phyloP scores from a whole-genome alignment of 2,113 vertebrate genomes.

The Microtus ochrogaster region DNA sequence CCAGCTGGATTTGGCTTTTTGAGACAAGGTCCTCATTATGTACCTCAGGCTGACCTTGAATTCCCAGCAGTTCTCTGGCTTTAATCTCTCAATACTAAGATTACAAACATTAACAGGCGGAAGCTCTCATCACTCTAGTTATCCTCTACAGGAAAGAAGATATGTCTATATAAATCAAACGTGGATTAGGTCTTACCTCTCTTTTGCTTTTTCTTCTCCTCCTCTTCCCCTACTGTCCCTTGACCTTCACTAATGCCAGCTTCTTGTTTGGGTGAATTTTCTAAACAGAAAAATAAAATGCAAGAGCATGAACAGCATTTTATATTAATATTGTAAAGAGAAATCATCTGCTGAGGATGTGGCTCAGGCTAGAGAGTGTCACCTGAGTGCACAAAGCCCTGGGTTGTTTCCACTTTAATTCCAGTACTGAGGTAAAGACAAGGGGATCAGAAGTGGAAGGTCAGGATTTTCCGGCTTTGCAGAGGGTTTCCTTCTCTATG shows the following conservation, averaged over 20 bases:
- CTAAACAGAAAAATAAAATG: conserved; percentile 77
- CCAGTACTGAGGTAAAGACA: background rate
- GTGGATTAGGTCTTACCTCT: conserved; percentile 89
- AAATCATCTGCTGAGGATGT: background rate
- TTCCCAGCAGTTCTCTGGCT: background rate
- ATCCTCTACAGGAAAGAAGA: background rate
- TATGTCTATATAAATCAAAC: background rate
- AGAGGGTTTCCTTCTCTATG: background rate
- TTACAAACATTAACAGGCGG: background rate
- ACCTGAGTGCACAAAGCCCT: background rate
- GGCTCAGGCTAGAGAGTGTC: background rate
- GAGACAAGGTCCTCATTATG: background rate
- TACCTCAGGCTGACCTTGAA: background rate
- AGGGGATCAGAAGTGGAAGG: background rate
- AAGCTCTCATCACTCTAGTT: background rate
- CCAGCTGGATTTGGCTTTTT: background rate
- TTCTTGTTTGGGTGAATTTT: conserved; percentile 93
- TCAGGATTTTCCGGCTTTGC: background rate
- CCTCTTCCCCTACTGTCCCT: conserved; percentile 92
- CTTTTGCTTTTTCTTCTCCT: conserved; percentile 99
- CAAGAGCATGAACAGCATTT: conserved; percentile 50
- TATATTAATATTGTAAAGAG: background rate
- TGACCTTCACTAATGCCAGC: conserved; percentile 90
- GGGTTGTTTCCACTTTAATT: background rate
- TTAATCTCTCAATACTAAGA: background rate